phyloP scores from a whole-genome alignment of 2,888 invertebrate species.

The Caenorhabditis sp. region DNA sequence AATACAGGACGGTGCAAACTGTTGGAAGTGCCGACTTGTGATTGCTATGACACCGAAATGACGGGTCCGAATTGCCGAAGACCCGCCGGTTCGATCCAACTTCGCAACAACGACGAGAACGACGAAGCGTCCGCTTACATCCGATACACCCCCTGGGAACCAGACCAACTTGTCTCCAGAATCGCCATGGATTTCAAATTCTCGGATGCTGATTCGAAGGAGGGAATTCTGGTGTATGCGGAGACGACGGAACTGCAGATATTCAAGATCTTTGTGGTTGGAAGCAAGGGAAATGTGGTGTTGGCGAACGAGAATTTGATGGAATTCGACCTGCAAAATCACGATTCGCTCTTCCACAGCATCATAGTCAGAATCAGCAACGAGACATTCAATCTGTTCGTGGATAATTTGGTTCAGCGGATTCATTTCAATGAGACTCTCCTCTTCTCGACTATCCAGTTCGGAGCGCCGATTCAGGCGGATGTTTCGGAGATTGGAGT shows the following conservation, averaged over 20 bases:
- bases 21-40: constrained; percentile 70
- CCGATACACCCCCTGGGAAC: constrained; percentile 54
- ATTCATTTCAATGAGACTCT: constrained; percentile 24
- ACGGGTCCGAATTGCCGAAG: constrained; percentile 71
- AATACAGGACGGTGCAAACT: constrained; percentile 63
- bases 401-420: constrained; percentile 33
- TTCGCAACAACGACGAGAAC: constrained; percentile 65
- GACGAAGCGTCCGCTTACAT: constrained; percentile 48
- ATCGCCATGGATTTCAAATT: constrained; percentile 68
- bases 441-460: constrained; percentile 55
- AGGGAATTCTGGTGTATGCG: constrained; percentile 66
- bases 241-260: constrained; percentile 22
- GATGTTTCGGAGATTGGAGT: constrained; percentile 66
- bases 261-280: constrained; percentile 67
- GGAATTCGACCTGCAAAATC: constrained; percentile 56
- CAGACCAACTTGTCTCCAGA: constrained; percentile 43
- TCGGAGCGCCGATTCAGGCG: constrained; percentile 55
- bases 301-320: constrained; percentile 41
- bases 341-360: constrained; percentile 54
- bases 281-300: constrained; percentile 62
- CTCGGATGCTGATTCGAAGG: constrained; percentile 53
- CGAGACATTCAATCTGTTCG: constrained; percentile 40
- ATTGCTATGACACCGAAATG: constrained; percentile 70
- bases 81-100: constrained; percentile 35
- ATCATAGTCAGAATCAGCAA: constrained; percentile 42